Evolutionary conservation across 1,140 invertebrate species (phyloP).

Genomic region (Drosophila murphyi): DNA sequence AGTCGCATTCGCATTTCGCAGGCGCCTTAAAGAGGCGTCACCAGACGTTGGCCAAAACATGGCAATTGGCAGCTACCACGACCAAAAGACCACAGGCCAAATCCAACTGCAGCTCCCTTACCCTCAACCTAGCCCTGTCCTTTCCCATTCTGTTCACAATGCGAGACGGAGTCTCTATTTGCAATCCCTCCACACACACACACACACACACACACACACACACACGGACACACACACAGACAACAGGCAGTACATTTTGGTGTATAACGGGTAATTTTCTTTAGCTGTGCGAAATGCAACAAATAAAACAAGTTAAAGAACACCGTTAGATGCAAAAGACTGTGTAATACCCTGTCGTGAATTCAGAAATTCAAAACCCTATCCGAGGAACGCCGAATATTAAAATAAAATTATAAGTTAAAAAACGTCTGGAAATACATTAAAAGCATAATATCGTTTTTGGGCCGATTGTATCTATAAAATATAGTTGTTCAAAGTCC

Average conservation of each 20-base stretch:
- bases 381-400: neutral
- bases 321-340: neutral
- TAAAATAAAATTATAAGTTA: too few relatives aligned
- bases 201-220: slow-evolving; percentile 24
- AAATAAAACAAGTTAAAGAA: slow-evolving; percentile 60
- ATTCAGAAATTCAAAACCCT: neutral
- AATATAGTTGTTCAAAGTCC: too few relatives aligned
- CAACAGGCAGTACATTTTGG: slow-evolving; percentile 56
- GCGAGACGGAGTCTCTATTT: slow-evolving; percentile 15
- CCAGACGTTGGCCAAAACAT: slow-evolving; percentile 37
- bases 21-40: slow-evolving; percentile 35
- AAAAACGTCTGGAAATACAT: too few relatives aligned
- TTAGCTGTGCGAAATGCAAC: slow-evolving; percentile 60
- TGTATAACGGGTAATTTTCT: slow-evolving; percentile 65
- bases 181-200: slow-evolving; percentile 26
- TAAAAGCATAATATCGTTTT: too few relatives aligned
- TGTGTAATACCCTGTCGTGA: slow-evolving; percentile 6
- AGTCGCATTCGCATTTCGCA: neutral
- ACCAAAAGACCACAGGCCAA: slow-evolving; percentile 15
- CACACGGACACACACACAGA: slow-evolving; percentile 12
- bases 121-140: neutral
- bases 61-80: slow-evolving; percentile 47
- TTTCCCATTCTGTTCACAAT: slow-evolving; percentile 3
- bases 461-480: too few relatives aligned
- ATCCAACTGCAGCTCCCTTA: neutral